phyloP scores from a whole-genome alignment of 2,113 vertebrate genomes.

The Toxostoma redivivum region DNA sequence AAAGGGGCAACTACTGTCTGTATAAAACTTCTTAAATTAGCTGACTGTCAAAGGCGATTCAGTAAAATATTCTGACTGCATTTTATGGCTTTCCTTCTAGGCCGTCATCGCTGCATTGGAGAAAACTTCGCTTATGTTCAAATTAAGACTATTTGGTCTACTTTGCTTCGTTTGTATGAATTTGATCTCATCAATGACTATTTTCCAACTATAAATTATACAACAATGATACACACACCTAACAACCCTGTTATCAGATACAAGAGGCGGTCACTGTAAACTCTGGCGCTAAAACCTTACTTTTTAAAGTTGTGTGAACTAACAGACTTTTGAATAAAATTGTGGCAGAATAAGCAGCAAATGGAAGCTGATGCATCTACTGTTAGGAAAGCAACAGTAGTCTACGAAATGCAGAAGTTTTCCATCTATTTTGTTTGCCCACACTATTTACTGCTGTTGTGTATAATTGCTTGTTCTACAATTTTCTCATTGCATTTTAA shows the following conservation, averaged over 20 bases:
- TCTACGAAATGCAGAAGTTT: background rate
- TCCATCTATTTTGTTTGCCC: background rate
- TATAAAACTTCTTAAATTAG: background rate
- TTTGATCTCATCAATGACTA: slow-evolving; percentile 90
- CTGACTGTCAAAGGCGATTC: background rate
- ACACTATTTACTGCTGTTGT: background rate
- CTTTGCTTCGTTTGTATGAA: slow-evolving; percentile 87
- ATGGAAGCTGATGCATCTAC: background rate
- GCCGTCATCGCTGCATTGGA: slow-evolving; percentile 96
- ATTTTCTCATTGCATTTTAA: background rate
- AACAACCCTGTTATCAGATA: slow-evolving; percentile 90
- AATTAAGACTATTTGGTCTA: slow-evolving; percentile 98
- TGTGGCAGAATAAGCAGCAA: background rate
- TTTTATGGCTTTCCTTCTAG: slow-evolving; percentile 60
- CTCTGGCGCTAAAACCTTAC: background rate
- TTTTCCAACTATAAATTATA: slow-evolving; percentile 94
- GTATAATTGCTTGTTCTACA: background rate
- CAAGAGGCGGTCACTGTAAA: slow-evolving; percentile 73
- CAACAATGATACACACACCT: slow-evolving; percentile 97
- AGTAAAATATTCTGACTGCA: background rate
- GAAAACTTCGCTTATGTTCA: slow-evolving; percentile 98
- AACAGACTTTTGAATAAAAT: background rate
- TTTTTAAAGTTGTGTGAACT: background rate
- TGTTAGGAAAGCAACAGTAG: background rate
- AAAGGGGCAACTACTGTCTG: background rate